phyloP scores from a whole-genome alignment of 2,113 vertebrate species.

The Ictidomys tridecemlineatus region DNA sequence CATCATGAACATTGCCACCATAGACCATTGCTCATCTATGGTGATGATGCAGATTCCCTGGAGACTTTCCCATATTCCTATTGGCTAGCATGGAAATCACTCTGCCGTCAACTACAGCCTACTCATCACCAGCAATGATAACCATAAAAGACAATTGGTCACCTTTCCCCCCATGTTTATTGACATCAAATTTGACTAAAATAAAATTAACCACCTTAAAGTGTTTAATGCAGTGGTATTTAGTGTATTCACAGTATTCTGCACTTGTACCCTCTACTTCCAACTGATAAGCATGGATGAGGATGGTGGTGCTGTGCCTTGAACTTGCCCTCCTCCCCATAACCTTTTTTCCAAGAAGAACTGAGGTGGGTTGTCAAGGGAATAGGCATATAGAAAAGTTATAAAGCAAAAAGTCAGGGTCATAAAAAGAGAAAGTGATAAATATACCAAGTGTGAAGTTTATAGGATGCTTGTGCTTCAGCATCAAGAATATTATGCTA shows the following conservation, averaged over 20 bases:
- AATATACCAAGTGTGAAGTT: neutral
- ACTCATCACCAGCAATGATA: neutral
- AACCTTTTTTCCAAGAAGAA: conserved; percentile 25
- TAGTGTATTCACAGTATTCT: neutral
- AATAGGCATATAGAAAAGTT: neutral
- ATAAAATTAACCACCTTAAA: conserved; percentile 20
- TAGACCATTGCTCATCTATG: neutral
- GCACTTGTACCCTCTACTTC: neutral
- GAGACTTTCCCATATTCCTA: neutral
- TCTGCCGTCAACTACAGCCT: neutral
- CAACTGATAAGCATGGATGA: neutral
- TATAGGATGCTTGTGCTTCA: neutral
- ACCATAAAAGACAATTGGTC: neutral
- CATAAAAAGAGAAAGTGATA: conserved; percentile 11
- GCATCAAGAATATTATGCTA: neutral
- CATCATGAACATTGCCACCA: neutral
- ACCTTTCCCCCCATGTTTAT: neutral
- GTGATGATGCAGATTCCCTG: neutral
- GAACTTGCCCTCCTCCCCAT: neutral
- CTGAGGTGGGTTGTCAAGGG: neutral
- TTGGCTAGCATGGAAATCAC: neutral
- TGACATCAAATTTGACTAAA: neutral
- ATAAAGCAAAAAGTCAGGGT: conserved; percentile 14
- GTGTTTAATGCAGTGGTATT: neutral
- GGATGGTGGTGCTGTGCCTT: neutral